Evolutionary conservation across 2,888 invertebrate genomes (phyloP), one percentile per base, ranked within the genome.

Genomic region (Lepidocyrtinus sp.): DNA sequence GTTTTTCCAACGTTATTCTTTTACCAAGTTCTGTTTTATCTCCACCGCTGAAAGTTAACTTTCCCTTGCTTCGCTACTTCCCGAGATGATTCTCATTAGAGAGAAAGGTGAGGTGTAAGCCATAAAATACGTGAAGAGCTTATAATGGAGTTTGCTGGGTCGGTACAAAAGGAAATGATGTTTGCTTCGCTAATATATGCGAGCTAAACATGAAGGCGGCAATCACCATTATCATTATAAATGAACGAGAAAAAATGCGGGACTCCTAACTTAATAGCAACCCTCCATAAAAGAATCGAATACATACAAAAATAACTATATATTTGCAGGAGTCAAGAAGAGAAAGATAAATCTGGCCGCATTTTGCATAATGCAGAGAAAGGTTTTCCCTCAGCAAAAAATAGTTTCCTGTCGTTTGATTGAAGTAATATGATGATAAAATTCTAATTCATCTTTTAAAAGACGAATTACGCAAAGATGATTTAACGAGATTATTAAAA

Each of bases 131-230:
- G 59, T 59, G 59, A 21, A 12, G 3, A 59, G 59, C 21, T 59
- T 59, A 59, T 59, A n/a, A 59, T 7, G 59, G 59, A 15, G 12
- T 59, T 59, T 21, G 21, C 15, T 59, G n/a, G 22, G 21, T 7
- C 59, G 59, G 59, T n/a, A 59, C 59, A 59, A 21, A 59, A 59
- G 59, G 59, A 59, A 59, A 59, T 59, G 59, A 59, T 59, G 59
- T 59, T 59, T 59, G 59, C 59, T 59, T 59, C n/a, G 59, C 59
- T 59, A 59, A 59, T 59, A 59, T 59, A 59, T 59, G 59, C 59
- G 59, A 7, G 59, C 59, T 59, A 59, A 59, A 59, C 22, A 59
- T 59, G 59, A 59, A 59, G 21, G 59, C 59, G 59, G 21, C 59
- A 59, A 19, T 59, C 59, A 59, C 59, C 59, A 59, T 59, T 59